Percentiles rank a stretch among this genome's conserved stretches.
phyloP scores from a whole-genome alignment of 2,113 vertebrate genomes.

The Puffinus mauretanicus region DNA sequence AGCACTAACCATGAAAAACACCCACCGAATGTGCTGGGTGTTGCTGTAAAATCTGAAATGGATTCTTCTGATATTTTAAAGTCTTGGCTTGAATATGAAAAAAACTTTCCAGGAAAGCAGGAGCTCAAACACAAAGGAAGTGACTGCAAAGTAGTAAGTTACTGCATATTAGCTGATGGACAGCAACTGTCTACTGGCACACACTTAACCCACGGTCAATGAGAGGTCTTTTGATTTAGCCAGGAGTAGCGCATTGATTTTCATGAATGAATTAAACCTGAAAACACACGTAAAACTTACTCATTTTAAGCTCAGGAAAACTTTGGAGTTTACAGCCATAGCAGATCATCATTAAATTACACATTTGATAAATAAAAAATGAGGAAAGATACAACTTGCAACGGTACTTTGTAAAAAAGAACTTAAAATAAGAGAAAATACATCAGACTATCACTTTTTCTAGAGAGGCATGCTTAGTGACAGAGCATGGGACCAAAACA shows the following conservation, averaged over 20 bases:
- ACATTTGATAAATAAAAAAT: background rate
- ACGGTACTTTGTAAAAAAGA: background rate
- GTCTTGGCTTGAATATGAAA: background rate
- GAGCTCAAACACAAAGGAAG: background rate
- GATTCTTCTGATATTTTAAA: background rate
- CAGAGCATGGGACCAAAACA: background rate
- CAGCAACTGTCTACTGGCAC: background rate
- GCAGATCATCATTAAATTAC: background rate
- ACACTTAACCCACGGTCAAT: background rate
- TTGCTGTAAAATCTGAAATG: background rate
- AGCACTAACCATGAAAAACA: background rate
- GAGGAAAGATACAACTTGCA: background rate
- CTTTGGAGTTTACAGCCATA: background rate
- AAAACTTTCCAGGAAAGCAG: background rate
- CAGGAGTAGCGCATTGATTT: background rate
- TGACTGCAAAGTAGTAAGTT: background rate
- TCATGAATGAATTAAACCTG: background rate
- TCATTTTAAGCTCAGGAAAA: slow-evolving; percentile 13
- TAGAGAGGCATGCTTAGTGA: background rate
- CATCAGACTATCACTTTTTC: background rate
- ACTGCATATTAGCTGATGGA: background rate
- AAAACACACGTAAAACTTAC: background rate
- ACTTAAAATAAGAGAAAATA: background rate
- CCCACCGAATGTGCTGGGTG: background rate
- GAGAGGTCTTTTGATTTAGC: slow-evolving; percentile 10